Conservation (phyloP, 1,140 invertebrate genomes). For the Brachionus angularis region DNA sequence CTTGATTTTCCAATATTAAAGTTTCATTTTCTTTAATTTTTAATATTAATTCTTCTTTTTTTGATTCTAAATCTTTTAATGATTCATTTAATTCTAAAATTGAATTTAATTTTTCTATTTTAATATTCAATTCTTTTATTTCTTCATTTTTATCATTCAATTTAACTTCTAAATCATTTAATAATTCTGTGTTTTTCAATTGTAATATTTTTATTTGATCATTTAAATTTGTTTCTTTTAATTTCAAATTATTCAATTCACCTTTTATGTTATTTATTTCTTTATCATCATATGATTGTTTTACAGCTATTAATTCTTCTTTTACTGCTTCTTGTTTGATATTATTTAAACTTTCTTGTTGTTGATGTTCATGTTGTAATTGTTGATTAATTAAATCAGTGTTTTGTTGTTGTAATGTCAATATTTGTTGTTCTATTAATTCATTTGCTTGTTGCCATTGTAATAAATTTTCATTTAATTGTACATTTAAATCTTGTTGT, state of each 20-base stretch:
- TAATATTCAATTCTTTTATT: background rate
- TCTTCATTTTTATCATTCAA: background rate
- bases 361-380: background rate
- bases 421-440: background rate
- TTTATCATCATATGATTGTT: background rate
- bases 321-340: background rate
- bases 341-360: background rate
- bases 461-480: background rate
- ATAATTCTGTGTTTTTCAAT: too few species aligned
- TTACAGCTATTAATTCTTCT: background rate
- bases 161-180: too few species aligned
- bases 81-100: background rate
- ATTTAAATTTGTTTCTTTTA: too few species aligned
- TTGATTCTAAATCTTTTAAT: background rate
- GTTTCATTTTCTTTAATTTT: background rate
- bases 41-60: background rate
- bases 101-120: background rate
- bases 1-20: background rate
- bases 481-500: slow-evolving; percentile 14
- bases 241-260: background rate
- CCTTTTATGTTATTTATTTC: background rate
- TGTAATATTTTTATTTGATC: too few species aligned
- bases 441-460: slow-evolving; percentile 35
- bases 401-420: slow-evolving; percentile 1
- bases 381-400: background rate